Base-by-base conservation (phyloP, 2,113 vertebrate genomes). In the Indri indri region DNA sequence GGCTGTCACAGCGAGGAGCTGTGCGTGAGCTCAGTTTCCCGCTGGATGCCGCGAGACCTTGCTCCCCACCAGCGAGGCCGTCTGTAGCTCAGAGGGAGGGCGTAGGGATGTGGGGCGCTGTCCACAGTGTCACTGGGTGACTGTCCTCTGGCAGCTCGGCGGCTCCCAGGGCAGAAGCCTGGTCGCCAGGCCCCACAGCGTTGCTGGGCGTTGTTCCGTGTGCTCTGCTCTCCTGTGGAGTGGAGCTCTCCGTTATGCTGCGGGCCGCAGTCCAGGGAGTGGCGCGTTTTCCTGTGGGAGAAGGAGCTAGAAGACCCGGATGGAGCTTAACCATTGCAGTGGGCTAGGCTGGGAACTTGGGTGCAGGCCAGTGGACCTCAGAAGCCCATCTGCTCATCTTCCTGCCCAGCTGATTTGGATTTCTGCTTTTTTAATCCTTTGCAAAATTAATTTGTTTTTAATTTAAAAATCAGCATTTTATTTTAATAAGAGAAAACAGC, bases 401-500 rank as follows among this genome's bases (percentile, higher is more conserved):
- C 77, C 63, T 50, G 74, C 76, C n/a, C 30, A 20, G 27, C 10
- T 17, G 40, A 45, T 66, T 42, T n/a, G 70, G n/a, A 70, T 63
- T 90, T 92, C 74, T 92, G 54, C 88, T 79, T 23, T 77, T 84
- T 66, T 27, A 37, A 16, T 84, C 63, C 81, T 90, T 57, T 70
- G 65, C 37, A 90, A 54, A 90, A 66, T 86, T 52, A 61, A 37
- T 45, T 88, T 42, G n/a, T 61, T 63, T 94, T 91, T 90, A 66
- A 70, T 79, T 88, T 82, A 86, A 82, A 76, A 37, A 81, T 54
- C 83, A 77, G 85, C 57, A 30, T 80, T 91, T 93, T 76, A 91
- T 86, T 93, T 86, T 87, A 68, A 74, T 87, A 20, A 25, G 85
- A 92, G 59, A 90, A 73, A 83, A 80, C 1, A 5, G 37, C 50